Evolutionary conservation across 2,113 vertebrate species (phyloP), one percentile per base, ranked within the genome.

Genomic region (Casuarius casuarius): DNA sequence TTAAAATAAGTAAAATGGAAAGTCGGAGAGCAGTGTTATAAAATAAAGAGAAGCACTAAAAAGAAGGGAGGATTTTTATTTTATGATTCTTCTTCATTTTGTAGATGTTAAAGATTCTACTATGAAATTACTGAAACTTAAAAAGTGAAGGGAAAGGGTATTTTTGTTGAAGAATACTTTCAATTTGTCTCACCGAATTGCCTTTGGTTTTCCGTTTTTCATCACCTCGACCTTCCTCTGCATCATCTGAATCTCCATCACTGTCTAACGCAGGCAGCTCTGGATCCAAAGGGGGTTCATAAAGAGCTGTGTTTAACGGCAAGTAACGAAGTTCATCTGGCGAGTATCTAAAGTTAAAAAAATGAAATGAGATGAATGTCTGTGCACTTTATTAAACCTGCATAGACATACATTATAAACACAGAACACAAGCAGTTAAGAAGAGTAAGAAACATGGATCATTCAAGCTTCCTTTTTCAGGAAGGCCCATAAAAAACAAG

Each of bases 321-420:
- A 99, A 90, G 95, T 99, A 99, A 33, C 99, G 99, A 84, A 99
- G 98, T 71, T 99, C 99, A 88, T 99, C 99, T 42, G 99, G 99
- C 40, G 99, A 99, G 93, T 99, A 99, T 94, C 99, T 99, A 48
- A 49, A 54, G 31, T 61, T 40, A 66, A 94, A n/a, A 8, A 82
- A 51, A 87, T 11, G 44, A 76, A 63, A 80, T 9, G 7, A 56
- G 66, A 28, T 40, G 5, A 48, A 65, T 84, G 66, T 6, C 12
- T 3, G 4, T 31, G 49, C 54, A 72, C 10, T 56, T 48, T 23
- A 74, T 59, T 59, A 59, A 33, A 33, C 17, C 10, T 23, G 31
- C 21, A 10, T 8, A 73, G 82, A 28, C 56, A 62, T 35, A 28
- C 65, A 58, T 33, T 72, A 85, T 18, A 48, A 29, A 89, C 21